Base-by-base conservation (phyloP, 2,113 vertebrate genomes). In the Monarcha castaneiventris region DNA sequence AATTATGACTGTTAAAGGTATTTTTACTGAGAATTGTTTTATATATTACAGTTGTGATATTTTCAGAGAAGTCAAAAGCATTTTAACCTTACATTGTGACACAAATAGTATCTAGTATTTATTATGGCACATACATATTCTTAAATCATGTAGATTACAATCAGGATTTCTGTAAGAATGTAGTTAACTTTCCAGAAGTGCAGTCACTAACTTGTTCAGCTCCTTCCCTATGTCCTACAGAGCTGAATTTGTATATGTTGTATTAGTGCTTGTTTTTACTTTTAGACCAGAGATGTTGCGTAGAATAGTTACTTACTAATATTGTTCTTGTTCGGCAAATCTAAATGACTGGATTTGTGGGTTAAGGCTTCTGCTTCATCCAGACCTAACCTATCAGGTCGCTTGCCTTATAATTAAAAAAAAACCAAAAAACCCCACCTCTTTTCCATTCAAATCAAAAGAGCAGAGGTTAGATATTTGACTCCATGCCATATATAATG, bases 341-440 rank as follows among this genome's bases (percentile, higher is more conserved):
- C 14, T 21, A n/a, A 73, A 44, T 78, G 87, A 48, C 9, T 63
- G 30, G 8, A 41, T 76, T 93, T 90, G 9, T 11, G 21, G 15
- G 22, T 68, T 89, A 76, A 41, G 69, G 10, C n/a, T 79, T 79
- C 19, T 10, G 5, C 22, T 79, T 51, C 22, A 59, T 71, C 19
- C 17, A 63, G n/a, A 62, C 43, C 22, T 82, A 48, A 69, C 11
- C 5, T 51, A 18, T 11, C 54, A 22, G 14, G 11, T 32, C 49
- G 6, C 27, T 74, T 77, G 9, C 27, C 55, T 74, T 10, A 35
- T 56, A 20, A 21, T 64, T 41, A 29, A 11, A 80, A 62, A 80
- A 61, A 67, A n/a, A 4, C 0, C 30, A 10, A 7, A 10, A 6
- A 27, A 10, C 3, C 0, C 9, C 2, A n/a, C n/a, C 37, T 37